phyloP scores from a whole-genome alignment of 2,113 vertebrate species.

The Globicephala melas region DNA sequence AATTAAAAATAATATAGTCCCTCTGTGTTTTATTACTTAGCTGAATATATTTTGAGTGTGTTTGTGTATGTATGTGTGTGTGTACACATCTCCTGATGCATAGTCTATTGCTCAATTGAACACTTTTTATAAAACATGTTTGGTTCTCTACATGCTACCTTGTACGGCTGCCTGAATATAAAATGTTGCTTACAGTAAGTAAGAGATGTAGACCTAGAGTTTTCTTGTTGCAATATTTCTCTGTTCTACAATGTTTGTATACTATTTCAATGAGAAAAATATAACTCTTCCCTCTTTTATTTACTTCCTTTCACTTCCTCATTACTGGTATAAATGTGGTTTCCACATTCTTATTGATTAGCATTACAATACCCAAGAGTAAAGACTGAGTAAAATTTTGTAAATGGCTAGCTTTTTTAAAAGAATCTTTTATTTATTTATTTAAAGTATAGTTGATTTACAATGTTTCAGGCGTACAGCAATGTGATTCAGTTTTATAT shows the following conservation, averaged over 20 bases:
- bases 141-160: neutral
- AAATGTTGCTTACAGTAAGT: neutral
- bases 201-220: neutral
- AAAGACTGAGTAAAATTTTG: neutral
- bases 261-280: neutral
- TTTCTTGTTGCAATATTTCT: neutral
- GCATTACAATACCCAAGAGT: neutral
- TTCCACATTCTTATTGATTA: neutral
- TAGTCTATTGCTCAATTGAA: neutral
- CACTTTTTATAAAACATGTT: neutral
- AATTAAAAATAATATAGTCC: neutral
- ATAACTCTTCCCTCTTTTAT: neutral
- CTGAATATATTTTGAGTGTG: neutral
- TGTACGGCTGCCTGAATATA: neutral
- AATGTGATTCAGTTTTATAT: neutral
- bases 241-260: neutral
- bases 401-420: neutral
- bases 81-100: neutral
- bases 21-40: neutral
- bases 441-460: neutral
- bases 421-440: neutral
- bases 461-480: neutral
- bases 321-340: neutral
- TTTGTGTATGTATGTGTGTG: accelerated
- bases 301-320: neutral